phyloP scores from a whole-genome alignment of 2,797 vertebrate genomes.

The Anguilla megastoma region DNA sequence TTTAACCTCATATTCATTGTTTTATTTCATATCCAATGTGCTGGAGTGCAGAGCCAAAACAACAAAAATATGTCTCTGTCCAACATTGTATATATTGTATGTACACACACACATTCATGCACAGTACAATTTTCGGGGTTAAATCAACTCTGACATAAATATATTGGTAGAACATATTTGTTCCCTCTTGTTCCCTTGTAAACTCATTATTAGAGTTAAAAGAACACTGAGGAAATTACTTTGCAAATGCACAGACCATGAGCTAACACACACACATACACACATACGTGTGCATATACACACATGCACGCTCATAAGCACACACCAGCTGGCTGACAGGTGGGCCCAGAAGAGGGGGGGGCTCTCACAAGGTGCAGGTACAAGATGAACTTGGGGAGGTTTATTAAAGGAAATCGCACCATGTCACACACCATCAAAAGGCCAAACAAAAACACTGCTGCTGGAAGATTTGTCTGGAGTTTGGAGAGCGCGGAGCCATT shows the following conservation, averaged over 20 bases:
- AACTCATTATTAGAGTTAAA: too few relatives aligned
- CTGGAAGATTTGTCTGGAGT: constrained; percentile 70
- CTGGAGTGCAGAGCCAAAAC: too few relatives aligned
- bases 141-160: background rate
- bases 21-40: background rate
- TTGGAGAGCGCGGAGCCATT: constrained; percentile 69
- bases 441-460: constrained; percentile 77
- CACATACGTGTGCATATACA: background rate
- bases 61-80: too few relatives aligned
- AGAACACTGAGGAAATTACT: too few relatives aligned
- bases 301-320: background rate
- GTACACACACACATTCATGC: background rate
- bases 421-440: constrained; percentile 74
- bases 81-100: too few relatives aligned
- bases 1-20: too few relatives aligned
- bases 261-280: background rate
- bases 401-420: constrained; percentile 73
- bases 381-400: constrained; percentile 71
- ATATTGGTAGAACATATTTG: background rate
- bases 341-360: constrained; percentile 72
- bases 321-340: constrained; percentile 83
- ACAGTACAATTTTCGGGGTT: background rate
- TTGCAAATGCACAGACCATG: too few relatives aligned
- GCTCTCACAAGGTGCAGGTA: constrained; percentile 72
- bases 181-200: too few relatives aligned